These are phyloP conservation scores for Cololabis saira DNA, from an alignment of 2,113 vertebrate genomes.

Conservation along the genomic window DNA sequence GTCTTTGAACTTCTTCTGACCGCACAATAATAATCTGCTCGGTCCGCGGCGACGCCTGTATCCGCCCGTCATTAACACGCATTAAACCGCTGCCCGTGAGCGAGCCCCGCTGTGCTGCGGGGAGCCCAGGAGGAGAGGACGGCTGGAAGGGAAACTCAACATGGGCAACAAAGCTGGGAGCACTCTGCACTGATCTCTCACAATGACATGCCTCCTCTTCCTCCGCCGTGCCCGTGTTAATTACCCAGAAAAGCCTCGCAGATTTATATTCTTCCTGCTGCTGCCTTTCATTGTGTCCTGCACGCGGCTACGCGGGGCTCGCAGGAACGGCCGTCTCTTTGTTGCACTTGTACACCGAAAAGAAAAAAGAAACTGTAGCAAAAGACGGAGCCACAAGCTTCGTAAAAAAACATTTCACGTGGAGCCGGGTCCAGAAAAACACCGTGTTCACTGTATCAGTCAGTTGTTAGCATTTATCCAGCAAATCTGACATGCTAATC, in stretches of 20 bases:
- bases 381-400: constrained; percentile 3
- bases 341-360: constrained; percentile 54
- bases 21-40: constrained; percentile 96
- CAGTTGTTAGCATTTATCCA: constrained; percentile 64
- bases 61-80: constrained; percentile 95
- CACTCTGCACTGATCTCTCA: constrained; percentile 91
- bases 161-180: constrained; percentile 93
- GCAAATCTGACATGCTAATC: constrained; percentile 71
- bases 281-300: constrained; percentile 68
- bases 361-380: constrained; percentile 1
- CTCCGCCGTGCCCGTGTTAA: constrained; percentile 97
- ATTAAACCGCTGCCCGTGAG: constrained; percentile 93
- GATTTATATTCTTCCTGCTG: constrained; percentile 91
- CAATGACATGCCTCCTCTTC: constrained; percentile 95
- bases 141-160: constrained; percentile 68
- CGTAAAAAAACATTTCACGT: constrained; percentile 35
- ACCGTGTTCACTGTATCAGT: constrained; percentile 35
- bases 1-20: constrained; percentile 99
- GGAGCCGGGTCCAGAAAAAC: constrained; percentile 14
- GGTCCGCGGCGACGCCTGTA: constrained; percentile 94
- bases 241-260: constrained; percentile 92
- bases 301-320: constrained; percentile 47
- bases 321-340: constrained; percentile 46
- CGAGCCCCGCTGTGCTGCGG: constrained; percentile 85
- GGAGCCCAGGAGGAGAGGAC: constrained; percentile 40